Evolutionary conservation across 1,140 invertebrate genomes (phyloP), one percentile per base, ranked within the genome.

Genomic region (Drosophila ambigua): DNA sequence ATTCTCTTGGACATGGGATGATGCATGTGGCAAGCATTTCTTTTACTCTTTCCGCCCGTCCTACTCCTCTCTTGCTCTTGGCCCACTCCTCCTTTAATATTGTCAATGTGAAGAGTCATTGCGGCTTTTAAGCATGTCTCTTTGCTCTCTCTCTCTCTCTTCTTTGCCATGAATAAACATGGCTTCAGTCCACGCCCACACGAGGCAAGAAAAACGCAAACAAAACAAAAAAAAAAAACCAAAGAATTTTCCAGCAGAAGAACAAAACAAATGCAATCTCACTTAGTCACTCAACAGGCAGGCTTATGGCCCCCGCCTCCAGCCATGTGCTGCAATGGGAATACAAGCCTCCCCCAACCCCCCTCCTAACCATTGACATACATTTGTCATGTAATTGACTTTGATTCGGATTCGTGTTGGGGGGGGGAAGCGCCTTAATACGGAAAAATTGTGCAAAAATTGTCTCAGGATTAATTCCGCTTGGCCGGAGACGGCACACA

Each of bases 101-200:
- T 73, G 72, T 74, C 72, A 74, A 73, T 74, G 44, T 64, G 69
- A 65, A 74, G 71, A 74, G 72, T 73, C 72, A 74, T 74, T 74
- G 72, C 72, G 69, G 72, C 72, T 74, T 73, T 74, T 74, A 74
- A 73, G 41, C 52, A 46, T 15, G 20, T 24, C 39, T 44, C 39
- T 53, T 53, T 51, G 5, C 16, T 16, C 13, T n/a, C 24, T 35
- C 15, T 23, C 49, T 50, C n/a, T 67, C 53, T 67, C 46, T 67
- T 58, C 52, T 41, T 45, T 73, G 52, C 20, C 59, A 73, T 65
- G 60, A 74, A 74, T 74, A 74, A 74, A 73, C 72, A 74, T 69
- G 44, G 35, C 35, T 39, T 11, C 35, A 13, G 35, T 4, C 35
- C 11, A 8, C 5, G 3, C 16, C 16, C 16, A 16, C 16, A 16